phyloP scores from a whole-genome alignment of 2,888 invertebrate species.

The Rhingia campestris region DNA sequence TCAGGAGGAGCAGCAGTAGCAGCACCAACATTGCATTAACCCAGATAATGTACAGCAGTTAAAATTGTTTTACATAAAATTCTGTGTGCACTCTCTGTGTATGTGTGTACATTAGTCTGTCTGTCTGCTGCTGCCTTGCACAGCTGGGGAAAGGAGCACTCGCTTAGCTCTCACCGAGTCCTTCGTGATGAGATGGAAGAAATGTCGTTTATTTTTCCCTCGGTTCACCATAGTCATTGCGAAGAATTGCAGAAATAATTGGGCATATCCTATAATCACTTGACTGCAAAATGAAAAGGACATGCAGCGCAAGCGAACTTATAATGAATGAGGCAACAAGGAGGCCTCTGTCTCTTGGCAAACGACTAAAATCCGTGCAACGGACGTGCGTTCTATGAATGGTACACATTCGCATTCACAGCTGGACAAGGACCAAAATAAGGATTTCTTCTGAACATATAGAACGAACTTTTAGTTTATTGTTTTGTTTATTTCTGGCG shows the following conservation, averaged over 20 bases:
- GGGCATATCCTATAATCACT: constrained; percentile 73
- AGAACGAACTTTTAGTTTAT: constrained; percentile 54
- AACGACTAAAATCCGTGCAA: constrained; percentile 57
- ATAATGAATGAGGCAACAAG: constrained; percentile 29
- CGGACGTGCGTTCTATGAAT: constrained; percentile 49
- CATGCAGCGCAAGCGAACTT: constrained; percentile 33
- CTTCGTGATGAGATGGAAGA: constrained; percentile 42
- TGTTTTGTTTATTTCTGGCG: constrained; percentile 30
- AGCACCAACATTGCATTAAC: constrained; percentile 45
- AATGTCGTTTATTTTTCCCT: constrained; percentile 12
- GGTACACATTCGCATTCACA: background rate
- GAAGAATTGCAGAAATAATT: constrained; percentile 70
- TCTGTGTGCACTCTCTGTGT: constrained; percentile 44
- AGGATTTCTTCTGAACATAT: constrained; percentile 47
- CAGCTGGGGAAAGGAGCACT: constrained; percentile 53
- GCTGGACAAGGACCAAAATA: constrained; percentile 57
- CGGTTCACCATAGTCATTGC: constrained; percentile 32
- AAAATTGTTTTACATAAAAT: constrained; percentile 72
- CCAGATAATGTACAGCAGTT: constrained; percentile 65
- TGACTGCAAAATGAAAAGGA: constrained; percentile 72
- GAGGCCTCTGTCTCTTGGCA: constrained; percentile 34
- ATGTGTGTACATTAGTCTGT: background rate
- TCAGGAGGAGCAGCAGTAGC: constrained; percentile 25
- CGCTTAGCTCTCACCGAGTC: background rate
- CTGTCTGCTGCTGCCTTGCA: constrained; percentile 8